Evolutionary conservation across 1,140 invertebrate species (phyloP).

Genomic region (Neodiprion lecontei): DNA sequence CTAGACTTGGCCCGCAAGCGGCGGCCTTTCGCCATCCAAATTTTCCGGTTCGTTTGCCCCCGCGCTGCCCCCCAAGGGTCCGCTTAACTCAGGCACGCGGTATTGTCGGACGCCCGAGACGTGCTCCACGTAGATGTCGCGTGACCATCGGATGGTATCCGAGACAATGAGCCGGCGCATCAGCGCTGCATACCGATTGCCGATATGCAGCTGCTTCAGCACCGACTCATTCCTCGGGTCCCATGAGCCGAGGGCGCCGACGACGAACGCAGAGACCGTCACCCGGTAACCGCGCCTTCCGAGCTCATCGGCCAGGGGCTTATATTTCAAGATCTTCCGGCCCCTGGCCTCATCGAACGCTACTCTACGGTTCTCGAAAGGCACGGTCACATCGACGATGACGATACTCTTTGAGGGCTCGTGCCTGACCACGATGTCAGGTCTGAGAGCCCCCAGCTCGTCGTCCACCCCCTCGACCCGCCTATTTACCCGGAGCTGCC

Average conservation of each 20-base stretch:
- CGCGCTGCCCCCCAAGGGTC: no score
- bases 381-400: constrained; percentile 49
- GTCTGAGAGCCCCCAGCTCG: constrained; percentile 29
- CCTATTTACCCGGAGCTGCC: constrained; percentile 17
- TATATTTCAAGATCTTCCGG: constrained; percentile 40
- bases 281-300: constrained; percentile 22
- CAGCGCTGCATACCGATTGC: no score
- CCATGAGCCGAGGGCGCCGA: constrained; percentile 41
- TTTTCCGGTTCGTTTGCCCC: no score
- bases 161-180: no score
- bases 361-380: constrained; percentile 46
- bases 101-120: no score
- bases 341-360: constrained; percentile 28
- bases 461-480: constrained; percentile 22
- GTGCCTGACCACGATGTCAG: constrained; percentile 44
- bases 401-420: constrained; percentile 25
- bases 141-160: no score
- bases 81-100: no score
- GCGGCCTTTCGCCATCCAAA: no score
- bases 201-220: no score
- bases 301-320: constrained; percentile 24
- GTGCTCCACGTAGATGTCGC: no score
- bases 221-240: constrained; percentile 32
- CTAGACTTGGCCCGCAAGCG: no score
- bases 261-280: constrained; percentile 34